phyloP scores from a whole-genome alignment of 92 coral and sea anemone species.

The Siderastrea radians region DNA sequence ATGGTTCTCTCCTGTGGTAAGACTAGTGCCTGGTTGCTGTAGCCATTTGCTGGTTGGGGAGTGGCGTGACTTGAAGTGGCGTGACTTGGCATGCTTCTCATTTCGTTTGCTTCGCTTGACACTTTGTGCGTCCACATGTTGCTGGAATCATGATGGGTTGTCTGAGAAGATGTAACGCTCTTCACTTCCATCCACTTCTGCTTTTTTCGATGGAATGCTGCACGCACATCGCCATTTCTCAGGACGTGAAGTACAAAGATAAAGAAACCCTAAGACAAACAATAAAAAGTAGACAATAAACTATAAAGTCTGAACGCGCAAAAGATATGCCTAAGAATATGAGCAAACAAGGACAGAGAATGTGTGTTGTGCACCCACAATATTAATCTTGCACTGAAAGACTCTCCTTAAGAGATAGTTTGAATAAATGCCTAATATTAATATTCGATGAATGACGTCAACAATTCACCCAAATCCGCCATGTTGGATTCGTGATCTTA shows the following conservation, averaged over 20 bases:
- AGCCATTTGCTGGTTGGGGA: too few relatives aligned
- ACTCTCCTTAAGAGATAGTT: too few relatives aligned
- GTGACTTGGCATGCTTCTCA: background rate
- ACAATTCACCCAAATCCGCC: too few relatives aligned
- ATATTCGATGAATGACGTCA: too few relatives aligned
- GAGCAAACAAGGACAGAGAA: too few relatives aligned
- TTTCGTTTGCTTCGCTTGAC: background rate
- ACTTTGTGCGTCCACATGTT: background rate
- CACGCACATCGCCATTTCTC: slow-evolving; percentile 62
- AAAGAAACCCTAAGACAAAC: slow-evolving; percentile 22
- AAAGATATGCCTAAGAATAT: background rate
- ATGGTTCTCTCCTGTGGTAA: too few relatives aligned
- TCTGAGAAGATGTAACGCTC: background rate
- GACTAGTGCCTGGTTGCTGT: too few relatives aligned
- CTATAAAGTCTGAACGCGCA: background rate
- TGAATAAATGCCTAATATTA: too few relatives aligned
- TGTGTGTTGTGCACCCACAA: too few relatives aligned
- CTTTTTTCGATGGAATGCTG: slow-evolving; percentile 16
- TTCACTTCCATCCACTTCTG: slow-evolving; percentile 9
- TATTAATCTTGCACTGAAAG: background rate
- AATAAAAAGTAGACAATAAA: background rate
- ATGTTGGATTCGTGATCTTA: too few relatives aligned
- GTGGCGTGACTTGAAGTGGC: too few relatives aligned
- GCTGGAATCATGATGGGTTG: background rate
- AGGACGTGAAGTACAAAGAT: slow-evolving; percentile 62